Conservation (phyloP, 1,140 invertebrate genomes). For the Bombus vancouverensis region DNA sequence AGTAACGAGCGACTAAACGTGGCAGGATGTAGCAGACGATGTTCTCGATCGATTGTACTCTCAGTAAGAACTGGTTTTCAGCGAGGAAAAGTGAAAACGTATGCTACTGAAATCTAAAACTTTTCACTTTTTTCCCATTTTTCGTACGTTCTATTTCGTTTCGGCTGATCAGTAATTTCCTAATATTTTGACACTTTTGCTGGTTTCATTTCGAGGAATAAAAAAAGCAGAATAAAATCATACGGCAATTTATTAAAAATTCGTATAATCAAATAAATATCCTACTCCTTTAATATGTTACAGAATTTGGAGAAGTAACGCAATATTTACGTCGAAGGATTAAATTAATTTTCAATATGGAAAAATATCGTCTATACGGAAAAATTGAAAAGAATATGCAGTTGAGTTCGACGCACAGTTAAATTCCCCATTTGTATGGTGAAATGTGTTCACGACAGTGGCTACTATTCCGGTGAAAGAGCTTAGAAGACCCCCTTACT, state of each 20-base stretch:
- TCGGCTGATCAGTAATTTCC: background rate
- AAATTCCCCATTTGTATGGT: background rate
- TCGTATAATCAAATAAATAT: too few species aligned
- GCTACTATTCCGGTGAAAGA: background rate
- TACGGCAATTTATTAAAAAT: too few species aligned
- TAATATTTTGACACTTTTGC: background rate
- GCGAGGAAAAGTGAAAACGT: slow-evolving; percentile 37
- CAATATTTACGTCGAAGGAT: background rate
- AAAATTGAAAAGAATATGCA: background rate
- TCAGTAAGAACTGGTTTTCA: slow-evolving; percentile 51
- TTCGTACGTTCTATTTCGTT: background rate
- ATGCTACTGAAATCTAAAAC: background rate
- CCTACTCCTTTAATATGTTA: too few species aligned
- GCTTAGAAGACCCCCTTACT: slow-evolving; percentile 50
- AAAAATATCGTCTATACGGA: background rate
- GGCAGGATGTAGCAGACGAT: slow-evolving; percentile 25
- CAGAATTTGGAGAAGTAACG: too few species aligned
- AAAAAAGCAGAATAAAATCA: background rate
- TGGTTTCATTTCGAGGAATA: too few species aligned
- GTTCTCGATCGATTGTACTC: slow-evolving; percentile 14
- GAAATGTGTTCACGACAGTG: background rate
- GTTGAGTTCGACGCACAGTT: background rate
- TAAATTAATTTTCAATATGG: background rate
- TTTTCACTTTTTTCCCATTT: background rate
- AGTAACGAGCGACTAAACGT: slow-evolving; percentile 45